Percentiles rank a stretch among this genome's conserved stretches.
phyloP scores from a whole-genome alignment of 1,140 invertebrate genomes.

The Pomacea maculata region DNA sequence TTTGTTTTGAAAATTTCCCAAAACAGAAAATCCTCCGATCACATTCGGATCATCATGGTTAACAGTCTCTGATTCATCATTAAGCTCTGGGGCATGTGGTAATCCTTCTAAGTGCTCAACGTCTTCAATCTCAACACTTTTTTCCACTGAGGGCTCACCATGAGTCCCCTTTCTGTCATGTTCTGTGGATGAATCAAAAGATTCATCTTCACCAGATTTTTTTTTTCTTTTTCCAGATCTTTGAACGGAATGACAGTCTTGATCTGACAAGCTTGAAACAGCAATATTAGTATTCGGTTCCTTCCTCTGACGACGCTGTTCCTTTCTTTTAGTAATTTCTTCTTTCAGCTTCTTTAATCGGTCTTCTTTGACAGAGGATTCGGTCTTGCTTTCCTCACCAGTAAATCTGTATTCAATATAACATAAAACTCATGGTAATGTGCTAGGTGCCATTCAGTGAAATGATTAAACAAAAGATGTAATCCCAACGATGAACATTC shows the following conservation, averaged over 20 bases:
- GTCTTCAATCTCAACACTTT: slow-evolving; percentile 15
- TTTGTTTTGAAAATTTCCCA: slow-evolving; percentile 54
- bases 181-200: neutral
- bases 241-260: neutral
- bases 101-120: slow-evolving; percentile 10
- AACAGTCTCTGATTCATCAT: slow-evolving; percentile 14
- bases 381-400: neutral
- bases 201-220: neutral
- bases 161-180: slow-evolving; percentile 9
- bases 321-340: slow-evolving; percentile 14
- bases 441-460: too few species aligned
- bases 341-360: slow-evolving; percentile 15
- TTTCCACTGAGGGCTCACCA: slow-evolving; percentile 16
- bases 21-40: slow-evolving; percentile 57
- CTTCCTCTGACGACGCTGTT: slow-evolving; percentile 1
- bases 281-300: neutral
- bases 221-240: neutral
- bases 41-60: slow-evolving; percentile 30
- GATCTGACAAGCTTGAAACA: neutral
- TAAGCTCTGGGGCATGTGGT: slow-evolving; percentile 25
- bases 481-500: too few species aligned
- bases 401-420: neutral
- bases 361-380: neutral
- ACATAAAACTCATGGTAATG: neutral
- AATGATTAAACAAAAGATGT: too few species aligned